Evolutionary conservation across 1,140 invertebrate species (phyloP).

Genomic region (Paralvinella palmiformis): DNA sequence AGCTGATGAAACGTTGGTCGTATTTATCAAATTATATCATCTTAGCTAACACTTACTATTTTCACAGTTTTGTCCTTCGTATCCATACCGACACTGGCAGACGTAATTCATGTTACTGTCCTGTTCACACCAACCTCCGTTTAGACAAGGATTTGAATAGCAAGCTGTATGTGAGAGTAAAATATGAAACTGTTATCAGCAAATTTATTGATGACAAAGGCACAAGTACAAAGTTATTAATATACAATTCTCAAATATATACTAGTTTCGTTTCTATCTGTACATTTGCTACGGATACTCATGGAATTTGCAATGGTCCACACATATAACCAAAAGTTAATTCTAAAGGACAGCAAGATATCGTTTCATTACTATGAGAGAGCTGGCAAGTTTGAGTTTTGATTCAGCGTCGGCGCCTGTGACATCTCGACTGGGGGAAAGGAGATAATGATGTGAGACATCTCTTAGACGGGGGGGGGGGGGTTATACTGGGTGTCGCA

Average conservation of each 20-base stretch:
- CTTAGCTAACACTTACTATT: neutral
- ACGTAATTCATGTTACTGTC: neutral
- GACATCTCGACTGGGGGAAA: no score
- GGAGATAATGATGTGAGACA: no score
- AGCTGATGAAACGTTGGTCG: neutral
- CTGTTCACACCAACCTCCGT: slow-evolving; percentile 2
- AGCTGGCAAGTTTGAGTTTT: no score
- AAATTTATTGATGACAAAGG: neutral
- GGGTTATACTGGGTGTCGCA: no score
- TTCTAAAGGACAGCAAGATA: no score
- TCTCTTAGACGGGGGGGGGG: no score
- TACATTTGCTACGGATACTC: neutral
- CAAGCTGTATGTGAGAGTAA: neutral
- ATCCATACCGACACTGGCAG: slow-evolving; percentile 1
- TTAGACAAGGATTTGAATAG: slow-evolving; percentile 1
- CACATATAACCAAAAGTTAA: neutral
- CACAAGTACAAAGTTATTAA: no score
- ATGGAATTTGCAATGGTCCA: neutral
- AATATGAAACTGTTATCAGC: neutral
- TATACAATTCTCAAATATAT: no score
- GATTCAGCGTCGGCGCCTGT: no score
- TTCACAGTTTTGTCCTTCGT: slow-evolving; percentile 6
- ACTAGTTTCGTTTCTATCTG: neutral
- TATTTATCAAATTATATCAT: neutral
- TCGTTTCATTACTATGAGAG: no score